These are phyloP conservation scores for Scalopus aquaticus DNA, from an alignment of 2,113 vertebrate genomes.

Conservation along the genomic window DNA sequence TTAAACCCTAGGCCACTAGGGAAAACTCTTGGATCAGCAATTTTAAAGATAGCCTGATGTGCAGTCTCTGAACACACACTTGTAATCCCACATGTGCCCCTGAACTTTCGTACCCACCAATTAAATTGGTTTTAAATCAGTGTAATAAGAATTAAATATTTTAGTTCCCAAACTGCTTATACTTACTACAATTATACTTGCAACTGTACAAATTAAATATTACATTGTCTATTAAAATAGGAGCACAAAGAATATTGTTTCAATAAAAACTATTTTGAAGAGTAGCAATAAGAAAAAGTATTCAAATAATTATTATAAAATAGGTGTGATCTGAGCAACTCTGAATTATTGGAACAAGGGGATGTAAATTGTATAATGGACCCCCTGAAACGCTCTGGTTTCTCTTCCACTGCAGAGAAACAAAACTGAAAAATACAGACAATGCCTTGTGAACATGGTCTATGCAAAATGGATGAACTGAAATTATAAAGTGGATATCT, in stretches of 20 bases:
- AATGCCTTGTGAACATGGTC: neutral
- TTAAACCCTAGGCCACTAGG: too few species aligned
- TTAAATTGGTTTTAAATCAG: neutral
- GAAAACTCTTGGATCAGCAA: too few species aligned
- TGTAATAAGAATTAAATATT: neutral
- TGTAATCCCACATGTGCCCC: neutral
- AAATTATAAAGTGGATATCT: neutral
- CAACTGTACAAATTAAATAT: neutral
- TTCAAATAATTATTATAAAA: conserved; percentile 6
- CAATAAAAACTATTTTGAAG: conserved; percentile 6
- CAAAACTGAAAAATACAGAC: neutral
- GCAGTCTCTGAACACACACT: neutral
- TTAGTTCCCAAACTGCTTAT: neutral
- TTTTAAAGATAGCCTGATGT: neutral
- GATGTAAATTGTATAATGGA: neutral
- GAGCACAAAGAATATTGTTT: neutral
- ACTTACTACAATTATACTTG: neutral
- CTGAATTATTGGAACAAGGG: neutral
- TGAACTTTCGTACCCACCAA: neutral
- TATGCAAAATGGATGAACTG: neutral
- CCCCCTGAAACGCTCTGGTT: neutral
- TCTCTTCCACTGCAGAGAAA: neutral
- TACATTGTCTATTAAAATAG: neutral
- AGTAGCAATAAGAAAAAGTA: neutral
- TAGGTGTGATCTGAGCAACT: neutral